Percentiles rank a stretch among this genome's conserved stretches.
phyloP scores from a whole-genome alignment of 2,888 invertebrate genomes.

The Neocrepidodera transversa region DNA sequence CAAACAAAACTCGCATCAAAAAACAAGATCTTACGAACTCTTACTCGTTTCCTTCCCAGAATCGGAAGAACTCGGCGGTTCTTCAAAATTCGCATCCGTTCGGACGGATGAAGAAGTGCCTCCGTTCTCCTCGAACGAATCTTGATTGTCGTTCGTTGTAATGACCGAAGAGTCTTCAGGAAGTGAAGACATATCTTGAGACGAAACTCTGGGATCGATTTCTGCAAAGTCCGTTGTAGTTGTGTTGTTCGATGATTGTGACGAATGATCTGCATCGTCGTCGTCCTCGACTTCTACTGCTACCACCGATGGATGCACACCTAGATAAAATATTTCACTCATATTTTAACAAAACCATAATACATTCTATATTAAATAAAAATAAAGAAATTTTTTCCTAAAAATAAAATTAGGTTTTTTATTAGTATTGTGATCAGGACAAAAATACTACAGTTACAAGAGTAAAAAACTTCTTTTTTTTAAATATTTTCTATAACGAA shows the following conservation, averaged over 20 bases:
- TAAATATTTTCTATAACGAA: no score
- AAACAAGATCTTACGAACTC: no score
- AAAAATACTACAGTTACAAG: no score
- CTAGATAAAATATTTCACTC: constrained; percentile 46
- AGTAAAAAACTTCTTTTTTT: no score
- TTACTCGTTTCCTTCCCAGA: constrained; percentile 8
- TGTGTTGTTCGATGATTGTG: constrained; percentile 39
- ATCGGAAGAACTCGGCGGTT: constrained; percentile 36
- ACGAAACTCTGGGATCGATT: constrained; percentile 45
- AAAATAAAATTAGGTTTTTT: no score
- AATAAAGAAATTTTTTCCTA: no score
- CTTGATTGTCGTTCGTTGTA: constrained; percentile 1
- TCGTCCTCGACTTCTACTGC: constrained; percentile 53
- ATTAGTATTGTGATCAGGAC: no score
- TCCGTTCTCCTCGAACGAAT: constrained; percentile 1
- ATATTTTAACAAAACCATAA: no score
- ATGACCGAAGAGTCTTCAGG: constrained; percentile 41
- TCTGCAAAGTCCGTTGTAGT: constrained; percentile 47
- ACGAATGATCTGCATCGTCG: constrained; percentile 40
- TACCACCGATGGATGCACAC: constrained; percentile 57
- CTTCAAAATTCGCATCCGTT: constrained; percentile 38
- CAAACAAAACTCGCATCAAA: no score
- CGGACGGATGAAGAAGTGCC: not conserved
- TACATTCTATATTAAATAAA: no score
- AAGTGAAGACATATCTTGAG: constrained; percentile 44